A percentile compares a stretch with the other conserved stretches of the same genome.
These are phyloP conservation scores for Nomada fabriciana DNA, from an alignment of 2,888 invertebrate genomes.

Conservation along the genomic window DNA sequence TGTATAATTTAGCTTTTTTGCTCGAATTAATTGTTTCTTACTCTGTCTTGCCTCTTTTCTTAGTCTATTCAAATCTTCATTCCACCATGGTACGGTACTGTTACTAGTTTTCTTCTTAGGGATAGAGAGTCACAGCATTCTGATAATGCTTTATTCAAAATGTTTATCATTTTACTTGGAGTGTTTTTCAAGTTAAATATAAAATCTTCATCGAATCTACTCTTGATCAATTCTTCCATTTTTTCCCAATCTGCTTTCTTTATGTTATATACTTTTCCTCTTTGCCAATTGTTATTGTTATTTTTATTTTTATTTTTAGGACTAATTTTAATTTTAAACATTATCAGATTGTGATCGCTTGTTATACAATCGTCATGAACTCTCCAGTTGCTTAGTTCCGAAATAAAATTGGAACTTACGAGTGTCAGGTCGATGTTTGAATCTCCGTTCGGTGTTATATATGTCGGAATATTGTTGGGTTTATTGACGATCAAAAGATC, in stretches of 20 bases:
- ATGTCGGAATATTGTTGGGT: neutral
- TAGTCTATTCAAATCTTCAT: too few relatives aligned
- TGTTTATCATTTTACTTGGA: neutral
- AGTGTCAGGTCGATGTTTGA: constrained; percentile 48
- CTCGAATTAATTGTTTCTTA: too few relatives aligned
- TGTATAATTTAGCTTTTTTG: too few relatives aligned
- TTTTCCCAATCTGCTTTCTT: constrained; percentile 11
- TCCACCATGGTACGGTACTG: too few relatives aligned
- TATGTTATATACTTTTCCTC: neutral
- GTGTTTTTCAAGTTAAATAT: neutral
- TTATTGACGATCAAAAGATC: constrained; percentile 15
- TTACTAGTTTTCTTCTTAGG: too few relatives aligned
- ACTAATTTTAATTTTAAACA: neutral
- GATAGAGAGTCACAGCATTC: too few relatives aligned
- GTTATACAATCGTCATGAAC: constrained; percentile 11
- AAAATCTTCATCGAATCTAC: neutral
- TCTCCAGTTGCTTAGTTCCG: constrained; percentile 3
- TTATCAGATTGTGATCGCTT: constrained; percentile 38
- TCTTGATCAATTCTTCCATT: neutral
- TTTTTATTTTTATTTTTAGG: neutral
- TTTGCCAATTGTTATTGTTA: neutral
- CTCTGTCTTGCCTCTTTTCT: too few relatives aligned
- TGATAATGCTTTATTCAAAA: neutral
- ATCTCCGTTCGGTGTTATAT: neutral
- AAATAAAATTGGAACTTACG: neutral